Percentiles rank a stretch among this genome's conserved stretches.
phyloP scores from a whole-genome alignment of 2,888 invertebrate genomes.

The Coenonympha arcania region DNA sequence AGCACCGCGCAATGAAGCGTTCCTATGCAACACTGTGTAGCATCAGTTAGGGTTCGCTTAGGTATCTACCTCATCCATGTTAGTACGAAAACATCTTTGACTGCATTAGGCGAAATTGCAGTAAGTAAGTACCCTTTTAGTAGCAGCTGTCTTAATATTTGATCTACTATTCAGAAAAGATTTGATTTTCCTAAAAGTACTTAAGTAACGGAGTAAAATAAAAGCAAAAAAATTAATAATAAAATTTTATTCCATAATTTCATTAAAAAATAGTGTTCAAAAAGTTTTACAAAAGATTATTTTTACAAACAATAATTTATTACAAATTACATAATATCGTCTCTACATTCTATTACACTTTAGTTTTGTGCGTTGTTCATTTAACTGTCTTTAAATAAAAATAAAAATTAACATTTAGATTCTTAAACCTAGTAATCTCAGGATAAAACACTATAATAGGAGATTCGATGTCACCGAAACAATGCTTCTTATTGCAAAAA shows the following conservation, averaged over 20 bases:
- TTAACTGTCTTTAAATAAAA: conserved; percentile 43
- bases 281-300: conserved; percentile 46
- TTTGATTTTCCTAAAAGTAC: too few relatives aligned
- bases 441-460: conserved; percentile 52
- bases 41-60: too few relatives aligned
- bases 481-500: conserved; percentile 38
- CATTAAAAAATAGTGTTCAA: conserved; percentile 55
- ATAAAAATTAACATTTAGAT: conserved; percentile 51
- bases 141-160: too few relatives aligned
- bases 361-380: conserved; percentile 52
- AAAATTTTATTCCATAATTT: conserved; percentile 63
- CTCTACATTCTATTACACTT: conserved; percentile 40
- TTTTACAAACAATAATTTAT: conserved; percentile 68
- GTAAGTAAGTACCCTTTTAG: too few relatives aligned
- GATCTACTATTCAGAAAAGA: too few relatives aligned
- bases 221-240: conserved; percentile 40
- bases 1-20: too few relatives aligned
- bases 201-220: too few relatives aligned
- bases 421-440: conserved; percentile 67
- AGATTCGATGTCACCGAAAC: conserved; percentile 54
- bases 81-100: too few relatives aligned
- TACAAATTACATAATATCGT: conserved; percentile 60
- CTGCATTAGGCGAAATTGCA: too few relatives aligned
- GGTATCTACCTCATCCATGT: too few relatives aligned
- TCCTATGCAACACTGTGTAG: too few relatives aligned